A percentile compares a stretch with the other conserved stretches of the same genome.
Evolutionary conservation across 2,888 invertebrate genomes (phyloP).

Genomic region (Lydus trimaculatus): DNA sequence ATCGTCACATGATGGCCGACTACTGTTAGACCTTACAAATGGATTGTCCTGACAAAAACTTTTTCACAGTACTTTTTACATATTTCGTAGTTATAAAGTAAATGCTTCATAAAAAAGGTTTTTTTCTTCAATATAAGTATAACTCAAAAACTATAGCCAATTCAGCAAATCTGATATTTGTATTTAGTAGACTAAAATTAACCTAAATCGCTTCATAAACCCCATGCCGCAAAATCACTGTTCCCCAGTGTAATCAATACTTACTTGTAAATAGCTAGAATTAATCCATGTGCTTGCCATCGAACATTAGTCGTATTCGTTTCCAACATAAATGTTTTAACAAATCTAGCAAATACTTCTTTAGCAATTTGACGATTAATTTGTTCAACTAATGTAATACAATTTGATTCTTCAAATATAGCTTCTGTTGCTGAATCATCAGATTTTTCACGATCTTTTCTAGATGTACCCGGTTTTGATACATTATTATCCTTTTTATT

Average conservation of each 20-base stretch:
- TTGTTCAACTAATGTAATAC: slow-evolving; percentile 72
- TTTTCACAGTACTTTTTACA: no score
- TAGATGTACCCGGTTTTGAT: slow-evolving; percentile 40
- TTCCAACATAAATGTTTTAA: slow-evolving; percentile 90
- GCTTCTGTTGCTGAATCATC: slow-evolving; percentile 72
- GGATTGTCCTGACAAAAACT: no score
- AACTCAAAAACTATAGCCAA: no score
- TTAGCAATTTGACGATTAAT: slow-evolving; percentile 72
- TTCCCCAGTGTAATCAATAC: slow-evolving; percentile 43
- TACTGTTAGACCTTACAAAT: no score
- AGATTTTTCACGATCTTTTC: slow-evolving; percentile 71
- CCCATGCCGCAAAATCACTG: no score
- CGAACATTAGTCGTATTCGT: slow-evolving; percentile 92
- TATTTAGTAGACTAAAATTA: no score
- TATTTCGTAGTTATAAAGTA: no score
- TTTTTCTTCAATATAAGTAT: no score
- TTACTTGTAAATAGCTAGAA: slow-evolving; percentile 83
- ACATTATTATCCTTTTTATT: slow-evolving; percentile 36
- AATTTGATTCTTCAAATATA: slow-evolving; percentile 72
- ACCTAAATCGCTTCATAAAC: no score
- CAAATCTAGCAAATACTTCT: slow-evolving; percentile 75
- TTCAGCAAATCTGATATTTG: no score
- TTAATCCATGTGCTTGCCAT: slow-evolving; percentile 93
- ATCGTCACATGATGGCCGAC: no score
- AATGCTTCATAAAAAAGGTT: no score